Evolutionary conservation across 2,113 vertebrate species (phyloP), one percentile per base, ranked within the genome.

Genomic region (Parus major): DNA sequence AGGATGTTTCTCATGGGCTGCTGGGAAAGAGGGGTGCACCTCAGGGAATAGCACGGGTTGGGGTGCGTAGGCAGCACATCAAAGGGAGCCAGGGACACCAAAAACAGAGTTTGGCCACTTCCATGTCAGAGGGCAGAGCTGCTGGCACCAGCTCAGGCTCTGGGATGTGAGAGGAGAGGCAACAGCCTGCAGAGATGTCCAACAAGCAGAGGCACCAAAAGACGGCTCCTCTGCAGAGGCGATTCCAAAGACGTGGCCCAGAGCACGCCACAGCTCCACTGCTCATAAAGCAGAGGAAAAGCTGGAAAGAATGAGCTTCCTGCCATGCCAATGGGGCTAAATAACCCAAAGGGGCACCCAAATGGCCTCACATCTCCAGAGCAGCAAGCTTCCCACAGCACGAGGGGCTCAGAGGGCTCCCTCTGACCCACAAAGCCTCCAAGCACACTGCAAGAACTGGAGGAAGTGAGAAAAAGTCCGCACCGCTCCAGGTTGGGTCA

Each of bases 1-100:
- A 97, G 93, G 88, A 96, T 76, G 55, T 97, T 98, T 97, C 97
- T 96, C 96, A 97, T 93, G 96, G 96, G 96, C 93, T 95, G 87
- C 24, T 86, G 81, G 65, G 88, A 84, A 90, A 82, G 96, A 69
- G 36, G 69, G 90, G 76, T 73, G 69, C 24, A 73, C 96, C 91
- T 65, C 3, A 5, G 96, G 96, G 96, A 96, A 97, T 91, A 95
- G 85, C 36, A 28, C 2, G 73, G 44, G 29, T 31, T 89, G 56
- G 94, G 96, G 88, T 75, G 82, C 14, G 21, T 78, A 79, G 87
- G 91, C 90, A 77, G 91, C 85, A 64, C 75, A 86, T 89, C 92
- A 96, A 93, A 95, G 76, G 44, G 59, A 96, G 80, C 28, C 75
- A 56, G 55, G 56, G 79, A 94, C 82, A 92, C 89, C 81, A 93